Evolutionary conservation across 2,888 invertebrate genomes (phyloP), one percentile per base, ranked within the genome.

Genomic region (Sminthurides aquaticus): DNA sequence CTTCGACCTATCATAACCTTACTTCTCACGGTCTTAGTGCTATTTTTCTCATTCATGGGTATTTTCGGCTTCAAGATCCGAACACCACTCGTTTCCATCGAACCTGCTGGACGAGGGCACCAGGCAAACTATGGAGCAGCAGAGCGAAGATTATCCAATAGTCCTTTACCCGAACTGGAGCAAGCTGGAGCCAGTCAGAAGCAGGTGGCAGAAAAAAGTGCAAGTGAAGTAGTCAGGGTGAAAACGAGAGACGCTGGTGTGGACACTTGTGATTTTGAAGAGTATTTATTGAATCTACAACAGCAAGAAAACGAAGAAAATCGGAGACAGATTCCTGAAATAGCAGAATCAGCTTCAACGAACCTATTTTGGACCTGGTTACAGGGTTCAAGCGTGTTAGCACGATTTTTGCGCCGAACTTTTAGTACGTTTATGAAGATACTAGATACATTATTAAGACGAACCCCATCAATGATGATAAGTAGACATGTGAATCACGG

Each of bases 231-330:
- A 27, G 68, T 72, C 1, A 60, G 67, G 25, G 68, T 69, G 20
- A 66, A 65, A 56, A 57, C 68, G 3, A 56, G 68, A 26, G 68
- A 74, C 60, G 70, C 65, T 11, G 27, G 67, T 24, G 70, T 70
- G 8, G 70, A 70, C 52, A 74, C 72, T 60, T 67, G 70, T 56
- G 74, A 71, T 55, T 71, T 74, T 55, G 69, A 71, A 63, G 69
- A 68, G 18, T 71, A 67, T 67, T 60, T 70, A 52, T 49, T 57
- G 22, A 8, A 15, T 5, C 20, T 15, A 20, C 52, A 20, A 5
- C 15, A 22, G 20, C 52, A 52, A 34, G 43, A 34, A 34, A 15
- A 34, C 15, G 43, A 34, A 11, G 15, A 5, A 34, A 34, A 15
- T 34, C 43, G 15, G 43, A 5, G 15, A 15, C 15, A 5, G 15